phyloP scores from a whole-genome alignment of 2,797 vertebrate species.

The Cossypha caffra region DNA sequence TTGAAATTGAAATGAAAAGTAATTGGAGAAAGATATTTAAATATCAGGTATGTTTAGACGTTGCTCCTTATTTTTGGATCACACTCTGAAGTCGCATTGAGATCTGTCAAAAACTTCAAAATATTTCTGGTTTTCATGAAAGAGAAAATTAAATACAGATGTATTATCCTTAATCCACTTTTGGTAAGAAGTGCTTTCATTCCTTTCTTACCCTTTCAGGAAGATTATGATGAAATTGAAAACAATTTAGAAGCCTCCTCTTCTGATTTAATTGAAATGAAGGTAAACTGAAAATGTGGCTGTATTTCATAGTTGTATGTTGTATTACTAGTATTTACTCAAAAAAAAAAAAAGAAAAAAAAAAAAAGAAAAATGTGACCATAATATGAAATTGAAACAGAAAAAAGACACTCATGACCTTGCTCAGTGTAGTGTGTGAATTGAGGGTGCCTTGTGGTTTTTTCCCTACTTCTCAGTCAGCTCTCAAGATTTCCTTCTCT shows the following conservation, averaged over 20 bases:
- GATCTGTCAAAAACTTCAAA: neutral
- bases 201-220: constrained; percentile 55
- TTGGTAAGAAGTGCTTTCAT: neutral
- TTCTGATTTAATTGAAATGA: constrained; percentile 74
- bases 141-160: neutral
- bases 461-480: neutral
- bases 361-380: neutral
- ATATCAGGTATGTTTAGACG: neutral
- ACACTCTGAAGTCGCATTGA: neutral
- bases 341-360: neutral
- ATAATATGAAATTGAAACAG: neutral
- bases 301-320: neutral
- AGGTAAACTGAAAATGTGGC: constrained; percentile 68
- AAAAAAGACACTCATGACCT: neutral
- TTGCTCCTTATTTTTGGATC: neutral
- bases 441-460: neutral
- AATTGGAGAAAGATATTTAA: neutral
- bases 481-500: neutral
- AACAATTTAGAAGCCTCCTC: constrained; percentile 73
- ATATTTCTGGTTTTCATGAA: neutral
- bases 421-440: neutral
- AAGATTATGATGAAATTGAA: constrained; percentile 74
- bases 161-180: neutral
- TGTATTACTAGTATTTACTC: neutral
- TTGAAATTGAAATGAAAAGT: neutral